A percentile compares a stretch with the other conserved stretches of the same genome.
Conservation (phyloP, 2,888 invertebrate species). For the Slavum lentiscoides region DNA sequence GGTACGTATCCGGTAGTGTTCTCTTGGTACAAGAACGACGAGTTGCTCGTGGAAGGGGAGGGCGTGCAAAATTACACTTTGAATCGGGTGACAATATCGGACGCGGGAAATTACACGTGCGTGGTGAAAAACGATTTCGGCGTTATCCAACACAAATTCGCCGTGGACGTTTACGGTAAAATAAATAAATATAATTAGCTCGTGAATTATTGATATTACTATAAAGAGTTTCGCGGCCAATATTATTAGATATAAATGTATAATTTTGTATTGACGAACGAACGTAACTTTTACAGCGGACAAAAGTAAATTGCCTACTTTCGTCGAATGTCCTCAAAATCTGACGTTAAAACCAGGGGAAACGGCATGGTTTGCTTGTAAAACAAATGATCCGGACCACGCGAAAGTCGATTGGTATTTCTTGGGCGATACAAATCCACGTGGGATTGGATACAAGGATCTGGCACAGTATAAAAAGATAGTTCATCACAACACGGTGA, state of each 20-base stretch:
- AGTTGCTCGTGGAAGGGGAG: neutral
- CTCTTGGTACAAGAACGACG: conserved; percentile 36
- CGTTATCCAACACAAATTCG: conserved; percentile 58
- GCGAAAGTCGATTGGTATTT: conserved; percentile 77
- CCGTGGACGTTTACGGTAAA: conserved; percentile 57
- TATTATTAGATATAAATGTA: neutral
- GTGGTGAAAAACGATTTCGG: conserved; percentile 62
- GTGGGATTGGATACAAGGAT: neutral
- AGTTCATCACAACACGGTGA: conserved; percentile 28
- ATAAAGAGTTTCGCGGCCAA: too few species aligned
- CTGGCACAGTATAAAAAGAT: neutral
- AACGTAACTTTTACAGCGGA: conserved; percentile 50
- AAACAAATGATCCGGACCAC: conserved; percentile 50
- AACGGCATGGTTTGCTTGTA: conserved; percentile 56
- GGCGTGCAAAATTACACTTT: conserved; percentile 25
- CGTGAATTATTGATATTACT: neutral
- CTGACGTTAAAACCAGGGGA: conserved; percentile 56
- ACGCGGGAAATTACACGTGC: conserved; percentile 65
- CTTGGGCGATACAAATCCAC: conserved; percentile 3
- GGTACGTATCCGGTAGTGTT: conserved; percentile 18
- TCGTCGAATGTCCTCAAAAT: conserved; percentile 57
- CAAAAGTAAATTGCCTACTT: conserved; percentile 56
- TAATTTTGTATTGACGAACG: neutral
- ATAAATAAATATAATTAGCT: too few species aligned
- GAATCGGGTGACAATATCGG: conserved; percentile 55